A percentile compares a stretch with the other conserved stretches of the same genome.
Conservation (phyloP, 2,888 invertebrate species). For the Oeneis ivallda region DNA sequence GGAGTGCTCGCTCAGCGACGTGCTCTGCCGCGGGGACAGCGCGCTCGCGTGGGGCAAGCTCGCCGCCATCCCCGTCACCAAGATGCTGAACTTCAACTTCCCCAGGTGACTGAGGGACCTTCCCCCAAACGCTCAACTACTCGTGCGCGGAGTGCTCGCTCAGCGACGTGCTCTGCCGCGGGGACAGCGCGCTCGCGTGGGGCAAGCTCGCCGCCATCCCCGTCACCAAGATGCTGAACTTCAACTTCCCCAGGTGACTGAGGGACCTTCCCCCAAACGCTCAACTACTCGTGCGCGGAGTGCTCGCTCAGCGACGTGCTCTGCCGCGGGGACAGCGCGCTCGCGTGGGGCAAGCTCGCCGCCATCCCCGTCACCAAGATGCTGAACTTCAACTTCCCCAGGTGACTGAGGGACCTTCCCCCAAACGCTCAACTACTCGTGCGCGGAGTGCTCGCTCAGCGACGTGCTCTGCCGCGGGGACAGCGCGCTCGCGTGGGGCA, state of each 20-base stretch:
- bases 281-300: conserved; percentile 48
- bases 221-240: not conserved
- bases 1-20: conserved; percentile 51
- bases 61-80: not conserved
- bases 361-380: not conserved
- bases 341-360: not conserved
- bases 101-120: not conserved
- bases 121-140: conserved; percentile 47
- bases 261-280: conserved; percentile 35
- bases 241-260: not conserved
- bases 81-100: conserved; percentile 1
- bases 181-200: not conserved
- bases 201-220: not conserved
- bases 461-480: conserved; percentile 55
- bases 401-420: not conserved
- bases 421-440: conserved; percentile 47
- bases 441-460: conserved; percentile 49
- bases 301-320: conserved; percentile 56
- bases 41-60: conserved; percentile 2
- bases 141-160: conserved; percentile 51
- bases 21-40: conserved; percentile 49
- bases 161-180: conserved; percentile 55
- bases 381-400: conserved; percentile 1
- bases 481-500: not conserved
- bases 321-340: conserved; percentile 44